These are phyloP conservation scores for Drymodes brunneopygia DNA, from an alignment of 2,113 vertebrate species.

Conservation along the genomic window DNA sequence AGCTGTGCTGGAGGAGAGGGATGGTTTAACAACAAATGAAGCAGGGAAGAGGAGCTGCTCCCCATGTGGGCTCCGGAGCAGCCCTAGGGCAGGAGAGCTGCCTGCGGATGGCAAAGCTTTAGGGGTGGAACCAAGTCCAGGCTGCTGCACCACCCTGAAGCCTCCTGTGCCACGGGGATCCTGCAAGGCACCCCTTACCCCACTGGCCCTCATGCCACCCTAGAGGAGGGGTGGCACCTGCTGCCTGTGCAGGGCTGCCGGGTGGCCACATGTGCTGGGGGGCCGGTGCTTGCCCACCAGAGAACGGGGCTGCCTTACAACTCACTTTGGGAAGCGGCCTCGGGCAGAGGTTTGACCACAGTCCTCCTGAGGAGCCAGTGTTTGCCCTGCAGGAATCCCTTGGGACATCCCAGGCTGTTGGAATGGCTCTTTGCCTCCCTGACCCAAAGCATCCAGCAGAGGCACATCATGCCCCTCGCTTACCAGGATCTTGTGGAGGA, in stretches of 20 bases:
- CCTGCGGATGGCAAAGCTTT: background rate
- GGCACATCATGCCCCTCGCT: fast-evolving
- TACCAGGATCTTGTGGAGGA: background rate
- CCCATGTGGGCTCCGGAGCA: background rate
- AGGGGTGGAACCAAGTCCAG: fast-evolving
- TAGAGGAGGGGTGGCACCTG: background rate
- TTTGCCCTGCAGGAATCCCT: background rate
- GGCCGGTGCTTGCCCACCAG: background rate
- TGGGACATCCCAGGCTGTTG: background rate
- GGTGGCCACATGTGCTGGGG: fast-evolving
- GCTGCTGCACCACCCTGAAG: background rate
- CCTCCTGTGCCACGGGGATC: background rate
- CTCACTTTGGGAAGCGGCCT: background rate
- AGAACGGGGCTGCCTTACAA: fast-evolving
- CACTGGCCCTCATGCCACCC: fast-evolving
- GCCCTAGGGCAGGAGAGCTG: background rate
- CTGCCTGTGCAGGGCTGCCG: fast-evolving
- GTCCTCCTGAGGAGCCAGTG: background rate
- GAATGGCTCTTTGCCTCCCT: background rate
- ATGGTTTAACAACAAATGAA: background rate
- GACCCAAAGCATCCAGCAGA: background rate
- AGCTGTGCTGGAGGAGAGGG: background rate
- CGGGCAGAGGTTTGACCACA: background rate
- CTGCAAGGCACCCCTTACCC: background rate
- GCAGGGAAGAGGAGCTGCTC: background rate